Percentiles rank a stretch among this genome's conserved stretches.
Evolutionary conservation across 2,113 vertebrate genomes (phyloP).

Genomic region (Epinephelus cyanopodus): DNA sequence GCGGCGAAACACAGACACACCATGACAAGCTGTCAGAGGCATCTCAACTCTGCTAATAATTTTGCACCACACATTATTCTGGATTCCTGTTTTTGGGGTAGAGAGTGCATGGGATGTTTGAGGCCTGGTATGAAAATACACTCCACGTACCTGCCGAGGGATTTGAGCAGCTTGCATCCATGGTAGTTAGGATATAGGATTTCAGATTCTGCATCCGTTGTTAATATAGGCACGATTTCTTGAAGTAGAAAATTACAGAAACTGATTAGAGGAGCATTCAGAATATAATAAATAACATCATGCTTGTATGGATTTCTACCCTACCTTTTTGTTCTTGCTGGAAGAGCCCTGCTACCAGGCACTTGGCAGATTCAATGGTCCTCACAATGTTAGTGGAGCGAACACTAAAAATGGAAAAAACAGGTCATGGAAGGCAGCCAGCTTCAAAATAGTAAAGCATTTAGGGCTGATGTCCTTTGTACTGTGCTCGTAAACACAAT

Average conservation of each 20-base stretch:
- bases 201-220: constrained; percentile 88
- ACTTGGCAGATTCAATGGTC: constrained; percentile 94
- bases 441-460: constrained; percentile 47
- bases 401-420: constrained; percentile 83
- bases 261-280: constrained; percentile 14
- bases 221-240: constrained; percentile 89
- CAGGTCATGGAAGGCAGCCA: constrained; percentile 41
- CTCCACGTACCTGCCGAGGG: constrained; percentile 84
- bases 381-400: constrained; percentile 95
- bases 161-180: constrained; percentile 87
- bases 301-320: neutral
- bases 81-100: constrained; percentile 45
- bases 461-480: constrained; percentile 34
- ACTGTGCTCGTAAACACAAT: constrained; percentile 15
- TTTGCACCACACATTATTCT: constrained; percentile 58
- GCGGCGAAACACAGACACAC: constrained; percentile 52
- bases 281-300: neutral
- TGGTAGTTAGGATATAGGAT: constrained; percentile 93
- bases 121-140: constrained; percentile 29
- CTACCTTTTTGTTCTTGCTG: constrained; percentile 91
- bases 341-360: constrained; percentile 94
- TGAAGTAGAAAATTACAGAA: constrained; percentile 22
- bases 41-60: constrained; percentile 48
- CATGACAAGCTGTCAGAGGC: constrained; percentile 65
- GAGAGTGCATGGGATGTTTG: neutral